These are phyloP conservation scores for Pseudomyrmex pallidus DNA, from an alignment of 1,140 invertebrate genomes.

Conservation along the genomic window DNA sequence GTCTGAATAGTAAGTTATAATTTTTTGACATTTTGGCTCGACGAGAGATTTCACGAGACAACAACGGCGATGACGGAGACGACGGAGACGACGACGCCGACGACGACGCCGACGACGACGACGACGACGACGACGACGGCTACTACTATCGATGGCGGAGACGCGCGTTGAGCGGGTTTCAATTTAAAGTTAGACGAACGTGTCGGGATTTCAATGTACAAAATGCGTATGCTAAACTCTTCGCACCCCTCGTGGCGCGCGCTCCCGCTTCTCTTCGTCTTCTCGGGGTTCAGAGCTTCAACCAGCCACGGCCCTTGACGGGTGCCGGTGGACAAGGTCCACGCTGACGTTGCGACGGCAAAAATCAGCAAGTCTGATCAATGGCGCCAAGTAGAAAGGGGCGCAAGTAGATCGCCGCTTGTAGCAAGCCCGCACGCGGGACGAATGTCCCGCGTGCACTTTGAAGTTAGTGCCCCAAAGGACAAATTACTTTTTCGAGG, in stretches of 20 bases:
- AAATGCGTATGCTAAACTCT: constrained; percentile 84
- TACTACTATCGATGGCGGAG: constrained; percentile 49
- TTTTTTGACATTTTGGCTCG: no score
- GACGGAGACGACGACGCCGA: background rate
- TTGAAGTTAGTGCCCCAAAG: constrained; percentile 74
- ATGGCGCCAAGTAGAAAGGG: constrained; percentile 75
- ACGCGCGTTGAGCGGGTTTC: constrained; percentile 74
- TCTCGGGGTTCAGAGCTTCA: constrained; percentile 66
- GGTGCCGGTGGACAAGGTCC: constrained; percentile 75
- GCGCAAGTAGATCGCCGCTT: constrained; percentile 68
- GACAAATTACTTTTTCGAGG: constrained; percentile 75
- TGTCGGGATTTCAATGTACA: constrained; percentile 83
- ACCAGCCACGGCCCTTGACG: constrained; percentile 64
- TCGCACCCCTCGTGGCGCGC: constrained; percentile 74
- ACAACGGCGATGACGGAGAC: constrained; percentile 1
- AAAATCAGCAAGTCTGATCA: constrained; percentile 85
- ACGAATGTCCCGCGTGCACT: constrained; percentile 70
- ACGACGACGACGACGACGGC: constrained; percentile 25
- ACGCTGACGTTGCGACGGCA: constrained; percentile 71
- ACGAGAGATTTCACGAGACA: background rate
- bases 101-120: constrained; percentile 28
- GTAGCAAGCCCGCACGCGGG: constrained; percentile 59
- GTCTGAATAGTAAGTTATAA: no score
- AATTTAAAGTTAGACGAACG: constrained; percentile 82
- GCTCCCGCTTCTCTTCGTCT: constrained; percentile 62